phyloP scores from a whole-genome alignment of 2,888 invertebrate species.

The Tachina fera region DNA sequence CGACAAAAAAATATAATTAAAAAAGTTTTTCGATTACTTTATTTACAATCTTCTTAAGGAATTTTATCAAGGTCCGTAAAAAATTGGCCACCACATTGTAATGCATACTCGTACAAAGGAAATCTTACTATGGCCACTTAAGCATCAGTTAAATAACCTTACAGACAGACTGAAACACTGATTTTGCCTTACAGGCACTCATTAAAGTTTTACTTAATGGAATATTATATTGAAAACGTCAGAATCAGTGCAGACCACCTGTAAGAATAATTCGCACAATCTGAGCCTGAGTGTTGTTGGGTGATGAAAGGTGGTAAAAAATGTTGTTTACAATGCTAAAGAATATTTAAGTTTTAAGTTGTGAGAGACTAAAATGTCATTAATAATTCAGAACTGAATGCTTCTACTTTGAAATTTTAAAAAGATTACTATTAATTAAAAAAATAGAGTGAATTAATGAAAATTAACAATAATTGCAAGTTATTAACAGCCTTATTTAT shows the following conservation, averaged over 20 bases:
- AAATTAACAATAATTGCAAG: no score
- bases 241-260: conserved; percentile 72
- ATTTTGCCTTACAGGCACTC: conserved; percentile 5
- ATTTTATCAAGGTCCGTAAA: not conserved
- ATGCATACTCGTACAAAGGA: not conserved
- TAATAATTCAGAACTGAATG: not conserved
- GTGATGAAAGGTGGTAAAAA: not conserved
- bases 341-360: conserved; percentile 21
- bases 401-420: not conserved
- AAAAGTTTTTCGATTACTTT: no score
- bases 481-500: no score
- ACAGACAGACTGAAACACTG: not conserved
- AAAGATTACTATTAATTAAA: conserved; percentile 83
- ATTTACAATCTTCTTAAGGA: no score
- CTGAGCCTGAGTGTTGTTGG: not conserved
- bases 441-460: no score
- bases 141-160: conserved; percentile 24
- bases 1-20: no score
- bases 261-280: conserved; percentile 75
- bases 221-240: conserved; percentile 28
- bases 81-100: conserved; percentile 12
- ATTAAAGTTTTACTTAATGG: conserved; percentile 45
- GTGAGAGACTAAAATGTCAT: not conserved
- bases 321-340: not conserved
- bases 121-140: conserved; percentile 38